Evolutionary conservation across 2,888 invertebrate genomes (phyloP).

Genomic region (Megamerina dolium): DNA sequence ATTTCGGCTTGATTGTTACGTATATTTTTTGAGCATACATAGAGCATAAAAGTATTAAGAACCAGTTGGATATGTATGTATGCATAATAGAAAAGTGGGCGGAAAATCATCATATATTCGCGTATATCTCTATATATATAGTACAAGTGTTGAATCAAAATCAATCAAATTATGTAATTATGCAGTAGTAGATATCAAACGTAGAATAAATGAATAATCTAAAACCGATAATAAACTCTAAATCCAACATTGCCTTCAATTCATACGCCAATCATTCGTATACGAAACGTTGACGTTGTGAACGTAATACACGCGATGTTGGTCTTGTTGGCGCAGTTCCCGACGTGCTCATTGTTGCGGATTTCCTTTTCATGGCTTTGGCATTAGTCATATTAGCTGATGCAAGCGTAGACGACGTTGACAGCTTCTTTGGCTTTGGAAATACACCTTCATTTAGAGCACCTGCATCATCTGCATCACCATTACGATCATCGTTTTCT

Average conservation of each 20-base stretch:
- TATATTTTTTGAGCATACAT: too few relatives aligned
- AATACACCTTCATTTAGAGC: slow-evolving; percentile 14
- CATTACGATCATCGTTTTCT: slow-evolving; percentile 1
- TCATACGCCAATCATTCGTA: slow-evolving; percentile 36
- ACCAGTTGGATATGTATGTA: too few relatives aligned
- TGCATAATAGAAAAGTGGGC: too few relatives aligned
- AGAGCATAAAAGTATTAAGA: too few relatives aligned
- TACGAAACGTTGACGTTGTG: slow-evolving; percentile 34
- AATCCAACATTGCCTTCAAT: slow-evolving; percentile 1
- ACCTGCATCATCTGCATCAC: not conserved
- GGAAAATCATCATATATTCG: too few relatives aligned
- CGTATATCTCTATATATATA: too few relatives aligned
- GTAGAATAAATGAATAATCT: too few relatives aligned
- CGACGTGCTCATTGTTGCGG: slow-evolving; percentile 4
- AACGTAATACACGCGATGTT: slow-evolving; percentile 33
- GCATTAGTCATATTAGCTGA: slow-evolving; percentile 3
- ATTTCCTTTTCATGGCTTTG: slow-evolving; percentile 2
- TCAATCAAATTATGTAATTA: too few relatives aligned
- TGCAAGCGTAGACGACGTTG: slow-evolving; percentile 17
- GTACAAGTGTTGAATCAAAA: too few relatives aligned
- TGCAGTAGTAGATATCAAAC: too few relatives aligned
- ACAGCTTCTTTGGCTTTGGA: slow-evolving; percentile 19
- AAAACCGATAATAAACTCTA: slow-evolving; percentile 3
- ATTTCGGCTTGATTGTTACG: too few relatives aligned
- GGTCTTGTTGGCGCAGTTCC: slow-evolving; percentile 26